phyloP scores from a whole-genome alignment of 2,888 invertebrate genomes.

The Eremobia ochroleuca region DNA sequence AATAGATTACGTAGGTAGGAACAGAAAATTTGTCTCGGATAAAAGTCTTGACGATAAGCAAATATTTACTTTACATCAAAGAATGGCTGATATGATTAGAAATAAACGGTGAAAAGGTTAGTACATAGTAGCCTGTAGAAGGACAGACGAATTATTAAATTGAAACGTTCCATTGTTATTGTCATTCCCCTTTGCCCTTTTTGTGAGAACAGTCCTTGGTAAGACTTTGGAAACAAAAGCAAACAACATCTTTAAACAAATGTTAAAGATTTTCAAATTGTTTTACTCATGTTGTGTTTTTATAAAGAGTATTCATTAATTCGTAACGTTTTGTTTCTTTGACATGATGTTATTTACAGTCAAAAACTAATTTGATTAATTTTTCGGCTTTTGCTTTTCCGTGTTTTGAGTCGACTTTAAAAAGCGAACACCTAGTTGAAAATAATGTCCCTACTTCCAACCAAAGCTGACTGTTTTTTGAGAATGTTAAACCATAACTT shows the following conservation, averaged over 20 bases:
- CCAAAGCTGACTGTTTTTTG: neutral
- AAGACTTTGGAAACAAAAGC: constrained; percentile 13
- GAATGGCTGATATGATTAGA: constrained; percentile 10
- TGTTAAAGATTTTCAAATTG: neutral
- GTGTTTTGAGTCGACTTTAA: neutral
- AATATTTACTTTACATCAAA: neutral
- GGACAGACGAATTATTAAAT: constrained; percentile 68
- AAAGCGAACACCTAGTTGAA: neutral
- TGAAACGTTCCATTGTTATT: constrained; percentile 70
- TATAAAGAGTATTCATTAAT: neutral
- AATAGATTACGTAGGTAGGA: constrained; percentile 1
- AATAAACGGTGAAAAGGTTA: constrained; percentile 10
- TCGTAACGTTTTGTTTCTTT: neutral
- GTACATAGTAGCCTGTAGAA: neutral
- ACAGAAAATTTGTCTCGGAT: neutral
- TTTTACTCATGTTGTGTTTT: neutral
- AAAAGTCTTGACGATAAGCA: neutral
- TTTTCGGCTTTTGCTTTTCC: too few species aligned
- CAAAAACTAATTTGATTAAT: neutral
- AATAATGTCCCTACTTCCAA: too few species aligned
- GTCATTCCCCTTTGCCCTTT: constrained; percentile 62
- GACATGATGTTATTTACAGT: neutral
- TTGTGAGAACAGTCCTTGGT: neutral
- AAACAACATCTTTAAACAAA: constrained; percentile 10
- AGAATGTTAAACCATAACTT: neutral